A percentile compares a stretch with the other conserved stretches of the same genome.
phyloP scores from a whole-genome alignment of 2,797 vertebrate genomes.

The Sebastes baramenuke region DNA sequence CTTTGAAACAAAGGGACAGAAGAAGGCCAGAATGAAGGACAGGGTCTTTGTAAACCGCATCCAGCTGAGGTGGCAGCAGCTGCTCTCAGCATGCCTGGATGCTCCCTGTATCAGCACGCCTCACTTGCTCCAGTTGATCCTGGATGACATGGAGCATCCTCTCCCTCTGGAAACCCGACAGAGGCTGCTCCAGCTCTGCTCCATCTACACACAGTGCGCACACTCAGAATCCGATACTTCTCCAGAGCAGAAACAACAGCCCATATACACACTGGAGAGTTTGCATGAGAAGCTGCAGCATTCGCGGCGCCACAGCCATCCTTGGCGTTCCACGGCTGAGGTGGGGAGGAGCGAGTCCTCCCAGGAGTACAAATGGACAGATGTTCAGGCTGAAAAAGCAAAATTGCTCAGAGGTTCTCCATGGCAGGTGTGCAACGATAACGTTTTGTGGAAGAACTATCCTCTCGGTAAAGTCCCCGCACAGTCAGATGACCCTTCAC shows the following conservation, averaged over 20 bases:
- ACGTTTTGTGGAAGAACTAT: slow-evolving; percentile 87
- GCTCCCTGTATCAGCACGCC: slow-evolving; percentile 89
- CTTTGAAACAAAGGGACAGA: slow-evolving; percentile 76
- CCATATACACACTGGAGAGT: slow-evolving; percentile 90
- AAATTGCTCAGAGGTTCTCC: slow-evolving; percentile 85
- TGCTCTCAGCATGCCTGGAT: slow-evolving; percentile 89
- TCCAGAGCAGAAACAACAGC: slow-evolving; percentile 70
- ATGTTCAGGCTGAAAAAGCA: slow-evolving; percentile 80
- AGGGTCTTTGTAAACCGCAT: slow-evolving; percentile 84
- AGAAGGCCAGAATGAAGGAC: slow-evolving; percentile 76
- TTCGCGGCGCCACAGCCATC: slow-evolving; percentile 45
- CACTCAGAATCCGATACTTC: slow-evolving; percentile 31
- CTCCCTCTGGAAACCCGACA: slow-evolving; percentile 85
- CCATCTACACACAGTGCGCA: slow-evolving; percentile 89
- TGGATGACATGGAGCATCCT: slow-evolving; percentile 90
- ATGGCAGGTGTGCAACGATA: slow-evolving; percentile 90
- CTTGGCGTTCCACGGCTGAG: slow-evolving; percentile 3
- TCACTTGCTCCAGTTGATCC: slow-evolving; percentile 88
- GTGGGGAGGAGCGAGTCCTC: slow-evolving; percentile 58
- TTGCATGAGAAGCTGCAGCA: slow-evolving; percentile 84
- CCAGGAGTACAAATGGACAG: slow-evolving; percentile 59
- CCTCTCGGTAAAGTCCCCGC: slow-evolving; percentile 92
- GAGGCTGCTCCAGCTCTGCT: slow-evolving; percentile 88
- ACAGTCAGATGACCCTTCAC: slow-evolving; percentile 91
- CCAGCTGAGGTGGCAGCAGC: slow-evolving; percentile 87